Base-by-base conservation (phyloP, 2,797 vertebrate species). In the Podargus strigoides region DNA sequence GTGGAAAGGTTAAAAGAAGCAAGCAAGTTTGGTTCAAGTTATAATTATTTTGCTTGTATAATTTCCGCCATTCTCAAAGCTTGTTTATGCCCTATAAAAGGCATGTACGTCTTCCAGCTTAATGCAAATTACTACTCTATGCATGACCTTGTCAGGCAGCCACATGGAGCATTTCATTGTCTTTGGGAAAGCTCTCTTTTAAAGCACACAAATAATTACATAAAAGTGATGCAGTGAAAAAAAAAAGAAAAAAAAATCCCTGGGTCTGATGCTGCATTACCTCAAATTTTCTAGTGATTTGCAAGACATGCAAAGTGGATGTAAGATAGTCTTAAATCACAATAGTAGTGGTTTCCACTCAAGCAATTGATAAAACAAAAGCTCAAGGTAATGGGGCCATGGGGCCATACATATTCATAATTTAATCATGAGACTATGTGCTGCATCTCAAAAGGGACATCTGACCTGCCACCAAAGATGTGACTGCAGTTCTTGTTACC, bases 131-230 rank as follows among this genome's bases (percentile, higher is more conserved):
- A 69, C 67, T 92, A n/a, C 44, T 67, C 32, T 79, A 4, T 62
- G 37, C 34, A 34, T 91, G 90, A 96, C 95, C 83, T 96, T 93
- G 94, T 77, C 90, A 95, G 78, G 62, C 83, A 93, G 75, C 36
- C 36, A 52, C 58, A 47, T 0, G 30, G 56, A 91, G 22, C 39
- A 74, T 88, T 93, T 93, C 19, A 44, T 84, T 94, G 58, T 89
- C n/a, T 91, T 47, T 86, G 42, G 69, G 55, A 87, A 82, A 85
- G 28, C 44, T 59, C 46, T 69, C 5, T n/a, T 94, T 92, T 64
- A 80, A 70, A 84, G 85, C 60, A 83, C 73, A 15, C 59, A 87
- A 53, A 59, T 83, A 74, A 68, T 62, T 80, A 50, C 56, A 79
- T 32, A 50, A 22, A 85, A 87, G 17, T 50, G 27, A 11, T 69